Percentiles rank a stretch among this genome's conserved stretches.
phyloP scores from a whole-genome alignment of 2,113 vertebrate genomes.

The Hydrolagus affinis region DNA sequence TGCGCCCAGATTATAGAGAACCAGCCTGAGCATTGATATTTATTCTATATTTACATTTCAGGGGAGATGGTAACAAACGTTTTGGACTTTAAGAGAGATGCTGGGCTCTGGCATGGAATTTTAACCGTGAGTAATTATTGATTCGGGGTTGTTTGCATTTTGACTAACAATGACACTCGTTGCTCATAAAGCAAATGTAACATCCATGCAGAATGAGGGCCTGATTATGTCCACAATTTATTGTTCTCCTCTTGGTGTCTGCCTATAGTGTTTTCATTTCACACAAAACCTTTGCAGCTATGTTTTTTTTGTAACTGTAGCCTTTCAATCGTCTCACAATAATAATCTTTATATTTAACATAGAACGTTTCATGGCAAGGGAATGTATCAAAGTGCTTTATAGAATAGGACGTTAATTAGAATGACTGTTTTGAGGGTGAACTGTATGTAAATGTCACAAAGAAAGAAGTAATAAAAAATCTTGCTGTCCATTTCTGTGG shows the following conservation, averaged over 20 bases:
- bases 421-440: no score
- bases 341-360: no score
- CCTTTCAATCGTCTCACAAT: not conserved
- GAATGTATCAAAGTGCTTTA: no score
- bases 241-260: not conserved
- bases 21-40: no score
- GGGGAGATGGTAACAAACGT: conserved; percentile 88
- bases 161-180: not conserved
- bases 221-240: not conserved
- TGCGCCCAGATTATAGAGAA: no score
- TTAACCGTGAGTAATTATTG: conserved; percentile 67
- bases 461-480: no score
- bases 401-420: no score
- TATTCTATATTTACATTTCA: conserved; percentile 41
- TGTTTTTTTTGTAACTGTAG: not conserved
- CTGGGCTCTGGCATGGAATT: conserved; percentile 90
- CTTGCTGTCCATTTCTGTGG: no score
- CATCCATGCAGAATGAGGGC: not conserved
- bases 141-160: not conserved
- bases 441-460: no score
- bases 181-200: not conserved
- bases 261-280: not conserved
- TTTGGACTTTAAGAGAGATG: conserved; percentile 92
- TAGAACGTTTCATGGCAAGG: no score
- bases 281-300: not conserved